A percentile compares a stretch with the other conserved stretches of the same genome.
These are phyloP conservation scores for Leucoma salicis DNA, from an alignment of 2,888 invertebrate species.

Conservation along the genomic window DNA sequence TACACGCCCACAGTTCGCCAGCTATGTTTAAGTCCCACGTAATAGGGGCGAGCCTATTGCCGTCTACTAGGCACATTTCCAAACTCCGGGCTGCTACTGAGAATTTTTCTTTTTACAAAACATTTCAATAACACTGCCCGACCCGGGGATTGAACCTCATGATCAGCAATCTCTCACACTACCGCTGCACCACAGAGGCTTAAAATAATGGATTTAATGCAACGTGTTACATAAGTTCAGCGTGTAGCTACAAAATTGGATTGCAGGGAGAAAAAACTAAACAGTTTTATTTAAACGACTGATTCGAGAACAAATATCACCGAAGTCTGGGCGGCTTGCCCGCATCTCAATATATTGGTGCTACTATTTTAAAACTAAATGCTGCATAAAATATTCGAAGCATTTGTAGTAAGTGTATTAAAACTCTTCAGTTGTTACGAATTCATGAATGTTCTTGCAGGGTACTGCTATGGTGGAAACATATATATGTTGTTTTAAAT, in stretches of 20 bases:
- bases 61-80: too few species aligned
- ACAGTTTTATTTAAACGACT: conserved; percentile 74
- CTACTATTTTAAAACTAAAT: conserved; percentile 24
- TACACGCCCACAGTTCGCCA: too few species aligned
- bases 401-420: neutral
- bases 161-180: too few species aligned
- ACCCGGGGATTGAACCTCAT: too few species aligned
- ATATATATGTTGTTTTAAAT: too few species aligned
- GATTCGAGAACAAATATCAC: conserved; percentile 74
- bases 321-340: conserved; percentile 46
- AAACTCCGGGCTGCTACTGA: too few species aligned
- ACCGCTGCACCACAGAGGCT: too few species aligned
- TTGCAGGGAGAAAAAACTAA: conserved; percentile 58
- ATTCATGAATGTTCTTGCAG: neutral
- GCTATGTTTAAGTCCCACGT: too few species aligned
- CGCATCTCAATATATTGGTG: conserved; percentile 54
- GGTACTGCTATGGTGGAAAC: too few species aligned
- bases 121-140: too few species aligned
- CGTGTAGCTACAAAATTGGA: conserved; percentile 60
- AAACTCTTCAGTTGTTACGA: neutral
- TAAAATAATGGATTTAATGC: conserved; percentile 27
- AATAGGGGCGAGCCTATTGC: too few species aligned
- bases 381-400: conserved; percentile 12
- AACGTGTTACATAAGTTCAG: conserved; percentile 60
- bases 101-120: too few species aligned